Conservation (phyloP, 2,113 vertebrate species). For the Cryptomyrus ogoouensis region DNA sequence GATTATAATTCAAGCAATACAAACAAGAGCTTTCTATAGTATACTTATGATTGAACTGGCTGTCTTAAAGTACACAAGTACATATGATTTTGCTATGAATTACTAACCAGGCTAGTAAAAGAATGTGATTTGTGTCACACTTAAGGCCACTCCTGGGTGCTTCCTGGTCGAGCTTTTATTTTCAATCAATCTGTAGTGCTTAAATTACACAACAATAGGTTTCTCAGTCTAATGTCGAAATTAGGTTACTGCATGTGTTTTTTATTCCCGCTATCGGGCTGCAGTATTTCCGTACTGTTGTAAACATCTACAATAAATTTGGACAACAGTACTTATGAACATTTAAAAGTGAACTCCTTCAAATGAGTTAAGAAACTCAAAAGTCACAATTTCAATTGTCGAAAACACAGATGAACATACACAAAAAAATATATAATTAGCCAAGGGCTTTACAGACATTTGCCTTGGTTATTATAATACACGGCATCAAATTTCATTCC, state of each 20-base stretch:
- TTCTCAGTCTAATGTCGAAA: slow-evolving; percentile 17
- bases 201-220: slow-evolving; percentile 6
- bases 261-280: not conserved
- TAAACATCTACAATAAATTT: slow-evolving; percentile 5
- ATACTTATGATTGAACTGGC: not conserved
- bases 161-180: slow-evolving; percentile 21
- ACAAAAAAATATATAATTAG: slow-evolving; percentile 2
- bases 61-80: not conserved
- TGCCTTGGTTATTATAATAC: slow-evolving; percentile 18
- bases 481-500: slow-evolving; percentile 13
- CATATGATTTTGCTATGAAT: slow-evolving; percentile 1
- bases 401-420: not conserved
- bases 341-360: not conserved
- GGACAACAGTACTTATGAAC: slow-evolving; percentile 10
- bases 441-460: not conserved
- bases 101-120: slow-evolving; percentile 1
- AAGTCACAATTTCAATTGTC: not conserved
- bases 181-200: slow-evolving; percentile 7
- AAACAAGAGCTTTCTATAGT: not conserved
- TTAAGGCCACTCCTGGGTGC: slow-evolving; percentile 13
- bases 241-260: not conserved
- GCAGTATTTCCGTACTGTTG: not conserved
- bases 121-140: not conserved
- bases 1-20: not conserved
- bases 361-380: not conserved